These are phyloP conservation scores for Trypoxylus dichotomus DNA, from an alignment of 1,140 invertebrate species.

Conservation along the genomic window DNA sequence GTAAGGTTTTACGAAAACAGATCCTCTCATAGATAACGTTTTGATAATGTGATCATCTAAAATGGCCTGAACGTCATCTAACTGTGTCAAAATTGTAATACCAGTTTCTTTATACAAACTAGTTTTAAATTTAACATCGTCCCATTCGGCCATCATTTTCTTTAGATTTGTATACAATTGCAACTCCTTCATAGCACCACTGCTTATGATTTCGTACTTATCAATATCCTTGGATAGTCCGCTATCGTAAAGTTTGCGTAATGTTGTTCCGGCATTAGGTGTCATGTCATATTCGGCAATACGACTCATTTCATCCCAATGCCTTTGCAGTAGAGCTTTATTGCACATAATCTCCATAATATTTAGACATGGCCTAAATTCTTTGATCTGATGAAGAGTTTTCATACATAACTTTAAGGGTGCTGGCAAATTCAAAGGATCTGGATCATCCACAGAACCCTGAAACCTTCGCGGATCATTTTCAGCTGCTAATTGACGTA, in stretches of 20 bases:
- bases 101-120: slow-evolving; percentile 78
- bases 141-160: slow-evolving; percentile 87
- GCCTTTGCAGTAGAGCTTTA: slow-evolving; percentile 78
- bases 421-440: slow-evolving; percentile 73
- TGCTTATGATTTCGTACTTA: slow-evolving; percentile 84
- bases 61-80: slow-evolving; percentile 84
- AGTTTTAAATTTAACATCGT: slow-evolving; percentile 71
- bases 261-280: slow-evolving; percentile 80
- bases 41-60: slow-evolving; percentile 90
- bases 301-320: slow-evolving; percentile 89
- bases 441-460: slow-evolving; percentile 74
- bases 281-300: slow-evolving; percentile 83
- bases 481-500: slow-evolving; percentile 73
- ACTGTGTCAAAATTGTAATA: slow-evolving; percentile 73
- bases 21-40: slow-evolving; percentile 86
- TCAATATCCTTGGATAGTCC: slow-evolving; percentile 74
- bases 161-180: slow-evolving; percentile 76
- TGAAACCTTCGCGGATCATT: slow-evolving; percentile 65
- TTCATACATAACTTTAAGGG: slow-evolving; percentile 75
- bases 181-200: slow-evolving; percentile 87
- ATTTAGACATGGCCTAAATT: slow-evolving; percentile 79
- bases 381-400: slow-evolving; percentile 72
- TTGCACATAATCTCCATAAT: slow-evolving; percentile 79
- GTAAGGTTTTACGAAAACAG: slow-evolving; percentile 89
- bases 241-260: slow-evolving; percentile 80